Evolutionary conservation across 2,113 vertebrate genomes (phyloP).

Genomic region (Campylomormyrus numenius): DNA sequence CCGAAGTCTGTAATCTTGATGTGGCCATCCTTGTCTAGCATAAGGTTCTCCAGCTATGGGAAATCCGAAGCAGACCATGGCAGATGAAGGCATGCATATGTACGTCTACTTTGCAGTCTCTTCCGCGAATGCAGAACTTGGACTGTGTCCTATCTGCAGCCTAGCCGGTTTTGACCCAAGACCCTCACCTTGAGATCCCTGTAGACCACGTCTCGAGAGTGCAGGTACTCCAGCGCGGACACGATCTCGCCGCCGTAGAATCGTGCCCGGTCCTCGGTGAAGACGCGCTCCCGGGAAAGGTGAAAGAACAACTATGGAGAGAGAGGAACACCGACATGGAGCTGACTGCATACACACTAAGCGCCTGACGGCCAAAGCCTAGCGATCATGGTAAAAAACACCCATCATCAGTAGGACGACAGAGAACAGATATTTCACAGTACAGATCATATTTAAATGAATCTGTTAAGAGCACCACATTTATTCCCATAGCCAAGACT

Average conservation of each 20-base stretch:
- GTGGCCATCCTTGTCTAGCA: constrained; percentile 92
- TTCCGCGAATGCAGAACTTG: neutral
- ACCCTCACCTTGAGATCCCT: constrained; percentile 76
- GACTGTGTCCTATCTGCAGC: neutral
- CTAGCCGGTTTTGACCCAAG: neutral
- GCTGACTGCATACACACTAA: neutral
- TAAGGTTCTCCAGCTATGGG: constrained; percentile 81
- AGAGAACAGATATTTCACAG: neutral
- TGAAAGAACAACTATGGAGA: constrained; percentile 75
- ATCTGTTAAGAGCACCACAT: neutral
- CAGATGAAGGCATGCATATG: neutral
- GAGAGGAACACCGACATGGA: neutral
- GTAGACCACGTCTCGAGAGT: constrained; percentile 79
- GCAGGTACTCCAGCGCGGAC: constrained; percentile 80
- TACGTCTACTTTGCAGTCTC: neutral
- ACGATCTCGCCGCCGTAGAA: constrained; percentile 83
- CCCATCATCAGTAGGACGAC: neutral
- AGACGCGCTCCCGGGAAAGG: constrained; percentile 76
- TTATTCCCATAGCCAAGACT: neutral
- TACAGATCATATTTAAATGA: neutral
- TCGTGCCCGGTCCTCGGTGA: constrained; percentile 76
- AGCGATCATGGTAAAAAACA: neutral
- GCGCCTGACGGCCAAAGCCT: neutral
- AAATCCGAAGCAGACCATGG: neutral
- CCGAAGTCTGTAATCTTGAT: constrained; percentile 92